Evolutionary conservation across 2,797 vertebrate species (phyloP), one percentile per base, ranked within the genome.

Genomic region (Meriones psammophilus): DNA sequence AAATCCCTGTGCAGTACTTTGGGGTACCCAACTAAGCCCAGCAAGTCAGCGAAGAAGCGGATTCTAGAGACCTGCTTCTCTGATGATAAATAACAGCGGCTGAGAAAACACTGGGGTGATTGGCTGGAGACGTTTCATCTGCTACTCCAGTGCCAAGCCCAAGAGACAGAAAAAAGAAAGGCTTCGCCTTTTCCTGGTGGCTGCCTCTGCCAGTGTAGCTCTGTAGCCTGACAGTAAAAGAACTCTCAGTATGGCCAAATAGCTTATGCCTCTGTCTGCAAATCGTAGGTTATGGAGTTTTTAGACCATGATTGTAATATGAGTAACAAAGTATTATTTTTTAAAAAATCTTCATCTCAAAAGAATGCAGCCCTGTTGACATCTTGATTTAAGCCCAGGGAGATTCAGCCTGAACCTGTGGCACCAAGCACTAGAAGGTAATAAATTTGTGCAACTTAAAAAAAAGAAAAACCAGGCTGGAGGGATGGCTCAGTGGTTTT

Each of bases 291-390:
- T 90, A 68, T 20, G 74, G 39, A 92, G 33, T 6, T 90, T 30
- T 78, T 68, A 62, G 33, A 36, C 56, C 83, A 84, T 36, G 28
- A 74, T 66, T 71, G 80, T 79, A 68, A 95, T n/a, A 62, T 54
- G 17, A 83, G 60, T 24, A 68, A 89, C 24, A 76, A 78, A 90
- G 79, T 20, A 62, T 89, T 92, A 76, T 39, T 92, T 85, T 54
- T 13, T 3, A 22, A 24, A 86, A 12, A 71, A 71, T 22, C 17
- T 91, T n/a, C 56, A 62, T 74, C n/a, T 33, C 62, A 46, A 73
- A 87, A 66, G 46, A 79, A 74, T 74, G 12, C 4, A 88, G 30
- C 68, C 46, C n/a, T 87, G 30, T 13, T 46, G 46, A 42, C 42
- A 58, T 12, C 15, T 74, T 86, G 76, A 80, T 66, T 74, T n/a